A percentile compares a stretch with the other conserved stretches of the same genome.
Conservation (phyloP, 2,797 vertebrate genomes). For the Sphaeramia orbicularis region DNA sequence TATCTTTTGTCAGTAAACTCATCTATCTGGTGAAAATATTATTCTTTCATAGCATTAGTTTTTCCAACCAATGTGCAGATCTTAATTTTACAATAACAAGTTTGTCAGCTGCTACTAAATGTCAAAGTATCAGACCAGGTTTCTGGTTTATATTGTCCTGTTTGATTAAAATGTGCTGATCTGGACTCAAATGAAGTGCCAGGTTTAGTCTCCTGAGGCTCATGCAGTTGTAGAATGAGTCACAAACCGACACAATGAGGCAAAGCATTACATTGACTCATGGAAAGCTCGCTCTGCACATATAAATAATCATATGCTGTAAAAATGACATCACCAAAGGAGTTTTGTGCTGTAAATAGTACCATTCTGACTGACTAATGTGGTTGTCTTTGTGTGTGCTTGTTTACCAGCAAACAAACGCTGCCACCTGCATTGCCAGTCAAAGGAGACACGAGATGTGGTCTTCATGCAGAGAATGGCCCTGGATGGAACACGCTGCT, state of each 20-base stretch:
- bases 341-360: not conserved
- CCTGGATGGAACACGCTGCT: conserved; percentile 94
- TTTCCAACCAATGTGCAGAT: too few relatives aligned
- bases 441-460: conserved; percentile 90
- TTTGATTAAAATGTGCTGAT: conserved; percentile 55
- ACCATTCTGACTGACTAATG: not conserved
- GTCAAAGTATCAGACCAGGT: conserved; percentile 54
- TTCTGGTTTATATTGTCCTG: conserved; percentile 55
- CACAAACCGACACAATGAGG: conserved; percentile 65
- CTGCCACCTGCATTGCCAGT: conserved; percentile 94
- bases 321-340: conserved; percentile 30
- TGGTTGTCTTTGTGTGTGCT: conserved; percentile 34
- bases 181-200: conserved; percentile 59
- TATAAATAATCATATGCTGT: conserved; percentile 19
- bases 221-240: conserved; percentile 67
- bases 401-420: conserved; percentile 90
- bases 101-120: too few relatives aligned
- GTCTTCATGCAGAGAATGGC: conserved; percentile 92
- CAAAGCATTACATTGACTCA: conserved; percentile 48
- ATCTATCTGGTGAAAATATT: too few relatives aligned
- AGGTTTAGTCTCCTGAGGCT: conserved; percentile 67
- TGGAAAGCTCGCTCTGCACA: conserved; percentile 44
- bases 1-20: too few relatives aligned
- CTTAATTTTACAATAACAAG: too few relatives aligned
- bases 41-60: too few relatives aligned